Evolutionary conservation across 2,888 invertebrate species (phyloP), one percentile per base, ranked within the genome.

Genomic region (Trachelus tabidus): DNA sequence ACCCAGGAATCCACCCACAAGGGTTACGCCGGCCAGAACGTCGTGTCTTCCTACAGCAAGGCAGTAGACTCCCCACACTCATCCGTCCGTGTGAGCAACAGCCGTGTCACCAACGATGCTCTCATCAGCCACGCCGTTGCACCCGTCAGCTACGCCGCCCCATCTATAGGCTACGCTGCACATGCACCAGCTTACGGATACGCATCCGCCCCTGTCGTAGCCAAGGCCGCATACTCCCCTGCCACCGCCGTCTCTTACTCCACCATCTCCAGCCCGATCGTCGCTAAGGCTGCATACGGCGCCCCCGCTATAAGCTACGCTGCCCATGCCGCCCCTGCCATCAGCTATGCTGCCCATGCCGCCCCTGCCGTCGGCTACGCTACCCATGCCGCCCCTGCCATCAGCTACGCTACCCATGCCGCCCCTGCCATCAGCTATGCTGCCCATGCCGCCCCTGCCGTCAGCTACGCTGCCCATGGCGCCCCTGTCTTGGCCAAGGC

Each of bases 1-100:
- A 87, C 83, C 76, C 88, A 89, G 35, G 89, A 89, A 37, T 88
- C 87, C 6, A 89, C 89, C 23, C 88, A 89, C 76, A 89, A 89
- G 79, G 89, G 89, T 12, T 87, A 84, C 76, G 89, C 83, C 11
- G 89, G 89, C 6, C 87, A 89, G 77, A 89, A 89, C 79, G 88
- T 87, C 9, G 73, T 87, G n/a, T 86, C 89, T 3, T 81, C 84
- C 34, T 89, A 86, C 81, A 84, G 82, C 76, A 87, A 87, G 73
- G 79, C 85, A 35, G 88, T 89, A 37, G 87, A 89, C 31, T 82
- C 88, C 12, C 88, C 88, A 3, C 85, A 89, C 73, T 87, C 88
- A 3, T 85, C 85, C 11, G 88, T 89, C 11, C 86, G 85, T 35
- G 88, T 88, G 6, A 86, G 82, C 84, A 89, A 86, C 82, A 87